Evolutionary conservation across 2,113 vertebrate genomes (phyloP).

Genomic region (Pachyramphus minor): DNA sequence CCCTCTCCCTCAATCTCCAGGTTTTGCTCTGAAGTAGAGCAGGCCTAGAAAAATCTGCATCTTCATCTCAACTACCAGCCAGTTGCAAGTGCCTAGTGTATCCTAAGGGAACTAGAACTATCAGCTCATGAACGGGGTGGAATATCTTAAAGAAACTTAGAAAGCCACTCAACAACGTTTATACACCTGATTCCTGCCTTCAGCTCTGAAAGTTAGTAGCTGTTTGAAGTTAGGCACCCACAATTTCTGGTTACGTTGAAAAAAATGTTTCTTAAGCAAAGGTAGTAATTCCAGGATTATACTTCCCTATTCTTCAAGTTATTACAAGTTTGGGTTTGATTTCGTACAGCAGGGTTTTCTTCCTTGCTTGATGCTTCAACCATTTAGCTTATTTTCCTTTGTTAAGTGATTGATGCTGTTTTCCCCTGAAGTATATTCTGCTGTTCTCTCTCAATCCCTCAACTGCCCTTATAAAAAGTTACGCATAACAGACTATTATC

Average conservation of each 20-base stretch:
- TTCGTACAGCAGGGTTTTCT: not conserved
- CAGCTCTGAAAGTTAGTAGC: not conserved
- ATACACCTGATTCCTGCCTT: not conserved
- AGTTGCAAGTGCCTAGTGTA: not conserved
- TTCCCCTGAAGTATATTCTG: not conserved
- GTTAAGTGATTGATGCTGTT: not conserved
- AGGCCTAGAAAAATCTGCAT: not conserved
- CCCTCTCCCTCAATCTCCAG: not conserved
- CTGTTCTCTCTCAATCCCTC: not conserved
- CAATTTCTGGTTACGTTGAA: not conserved
- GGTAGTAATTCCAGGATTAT: not conserved
- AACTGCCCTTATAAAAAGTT: not conserved
- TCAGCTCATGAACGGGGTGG: not conserved
- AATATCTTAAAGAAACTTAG: not conserved
- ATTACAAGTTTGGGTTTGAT: not conserved
- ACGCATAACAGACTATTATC: not conserved
- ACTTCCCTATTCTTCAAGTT: not conserved
- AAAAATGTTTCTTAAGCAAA: not conserved
- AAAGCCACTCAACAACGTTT: not conserved
- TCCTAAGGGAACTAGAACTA: not conserved
- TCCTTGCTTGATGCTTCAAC: not conserved
- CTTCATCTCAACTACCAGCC: not conserved
- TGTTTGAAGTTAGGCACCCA: not conserved
- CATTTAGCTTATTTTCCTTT: not conserved
- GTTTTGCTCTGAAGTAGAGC: not conserved